Percentiles rank a stretch among this genome's conserved stretches.
These are phyloP conservation scores for Pandemis corylana DNA, from an alignment of 2,888 invertebrate species.

Conservation along the genomic window DNA sequence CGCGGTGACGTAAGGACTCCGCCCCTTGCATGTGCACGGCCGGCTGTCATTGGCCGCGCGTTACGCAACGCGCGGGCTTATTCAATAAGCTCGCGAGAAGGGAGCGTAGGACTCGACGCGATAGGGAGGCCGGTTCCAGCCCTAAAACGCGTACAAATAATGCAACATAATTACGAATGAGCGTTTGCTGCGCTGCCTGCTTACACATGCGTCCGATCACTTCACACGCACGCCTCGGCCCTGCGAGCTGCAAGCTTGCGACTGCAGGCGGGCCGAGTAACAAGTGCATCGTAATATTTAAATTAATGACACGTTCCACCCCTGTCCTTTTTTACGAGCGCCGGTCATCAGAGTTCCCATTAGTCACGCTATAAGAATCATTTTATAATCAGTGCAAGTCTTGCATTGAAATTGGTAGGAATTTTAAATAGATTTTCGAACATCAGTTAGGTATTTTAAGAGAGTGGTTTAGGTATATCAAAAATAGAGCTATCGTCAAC, in stretches of 20 bases:
- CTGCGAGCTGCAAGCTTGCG: conserved; percentile 42
- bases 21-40: conserved; percentile 82
- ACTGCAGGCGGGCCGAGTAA: conserved; percentile 49
- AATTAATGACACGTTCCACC: conserved; percentile 57
- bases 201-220: conserved; percentile 58
- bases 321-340: conserved; percentile 37
- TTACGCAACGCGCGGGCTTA: conserved; percentile 80
- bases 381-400: conserved; percentile 11
- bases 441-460: background rate
- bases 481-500: too few species aligned
- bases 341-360: conserved; percentile 33
- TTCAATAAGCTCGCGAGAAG: conserved; percentile 76
- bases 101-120: conserved; percentile 74
- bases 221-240: conserved; percentile 50
- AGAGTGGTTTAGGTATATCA: too few species aligned
- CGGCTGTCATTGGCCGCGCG: conserved; percentile 82
- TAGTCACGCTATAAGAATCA: conserved; percentile 34
- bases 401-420: background rate
- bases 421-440: background rate
- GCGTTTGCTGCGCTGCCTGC: conserved; percentile 47
- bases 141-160: conserved; percentile 74
- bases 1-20: conserved; percentile 82
- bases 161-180: conserved; percentile 71
- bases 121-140: conserved; percentile 77
- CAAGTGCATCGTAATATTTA: conserved; percentile 65